phyloP scores from a whole-genome alignment of 2,113 vertebrate species.

The Bufo bufo region DNA sequence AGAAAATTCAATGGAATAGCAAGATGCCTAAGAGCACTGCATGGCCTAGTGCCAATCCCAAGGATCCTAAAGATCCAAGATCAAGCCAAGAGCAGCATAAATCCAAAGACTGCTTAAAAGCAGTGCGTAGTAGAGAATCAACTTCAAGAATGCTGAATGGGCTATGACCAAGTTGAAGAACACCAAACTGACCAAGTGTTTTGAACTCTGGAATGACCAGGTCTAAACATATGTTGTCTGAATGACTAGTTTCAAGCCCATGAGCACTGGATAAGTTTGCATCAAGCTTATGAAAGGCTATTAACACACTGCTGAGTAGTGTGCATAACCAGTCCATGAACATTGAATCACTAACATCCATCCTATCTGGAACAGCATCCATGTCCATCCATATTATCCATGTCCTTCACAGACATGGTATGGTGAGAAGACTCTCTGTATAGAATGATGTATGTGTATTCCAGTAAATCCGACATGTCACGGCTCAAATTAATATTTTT shows the following conservation, averaged over 20 bases:
- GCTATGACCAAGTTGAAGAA: not conserved
- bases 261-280: not conserved
- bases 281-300: not conserved
- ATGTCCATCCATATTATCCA: too few relatives aligned
- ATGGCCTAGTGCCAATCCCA: not conserved
- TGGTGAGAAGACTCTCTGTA: not conserved
- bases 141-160: not conserved
- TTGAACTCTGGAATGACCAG: not conserved
- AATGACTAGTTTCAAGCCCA: not conserved
- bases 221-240: not conserved
- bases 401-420: too few relatives aligned
- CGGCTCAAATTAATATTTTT: not conserved
- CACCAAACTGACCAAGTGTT: not conserved
- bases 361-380: too few relatives aligned
- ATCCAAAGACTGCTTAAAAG: not conserved
- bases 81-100: too few relatives aligned
- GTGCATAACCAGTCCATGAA: too few relatives aligned
- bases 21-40: not conserved
- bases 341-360: too few relatives aligned
- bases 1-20: not conserved
- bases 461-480: not conserved
- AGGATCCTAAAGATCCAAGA: not conserved
- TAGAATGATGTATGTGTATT: not conserved
- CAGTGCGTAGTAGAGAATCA: not conserved
- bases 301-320: too few relatives aligned